phyloP scores from a whole-genome alignment of 1,140 invertebrate species.

The Sycobia sp. region DNA sequence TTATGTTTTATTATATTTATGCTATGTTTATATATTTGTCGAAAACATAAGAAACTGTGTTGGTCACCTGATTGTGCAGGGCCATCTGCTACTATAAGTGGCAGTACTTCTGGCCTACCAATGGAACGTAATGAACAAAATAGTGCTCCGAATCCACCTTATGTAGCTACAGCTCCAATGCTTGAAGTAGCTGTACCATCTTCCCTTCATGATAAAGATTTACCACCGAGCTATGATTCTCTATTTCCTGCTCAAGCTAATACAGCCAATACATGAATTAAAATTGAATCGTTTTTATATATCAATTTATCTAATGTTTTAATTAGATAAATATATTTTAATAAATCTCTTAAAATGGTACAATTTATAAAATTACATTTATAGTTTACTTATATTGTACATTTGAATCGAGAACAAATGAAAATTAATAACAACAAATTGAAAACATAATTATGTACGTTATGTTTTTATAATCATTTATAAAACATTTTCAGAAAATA shows the following conservation, averaged over 20 bases:
- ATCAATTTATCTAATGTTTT: constrained; percentile 52
- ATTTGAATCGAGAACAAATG: too few relatives aligned
- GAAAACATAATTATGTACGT: too few relatives aligned
- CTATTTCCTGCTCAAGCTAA: constrained; percentile 47
- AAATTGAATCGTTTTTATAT: background rate
- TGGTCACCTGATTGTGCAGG: constrained; percentile 57
- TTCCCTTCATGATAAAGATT: constrained; percentile 52
- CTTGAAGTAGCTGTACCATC: constrained; percentile 48
- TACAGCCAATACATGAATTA: constrained; percentile 11
- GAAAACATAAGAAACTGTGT: constrained; percentile 51
- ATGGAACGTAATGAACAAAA: constrained; percentile 33
- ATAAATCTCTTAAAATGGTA: constrained; percentile 5
- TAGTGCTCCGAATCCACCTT: constrained; percentile 29
- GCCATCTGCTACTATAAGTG: constrained; percentile 36
- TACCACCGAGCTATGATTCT: constrained; percentile 59
- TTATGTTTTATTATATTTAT: constrained; percentile 54
- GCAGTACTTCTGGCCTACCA: constrained; percentile 33
- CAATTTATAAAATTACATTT: background rate
- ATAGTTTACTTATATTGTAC: too few relatives aligned
- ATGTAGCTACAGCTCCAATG: constrained; percentile 51
- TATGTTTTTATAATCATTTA: too few relatives aligned
- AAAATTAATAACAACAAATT: too few relatives aligned
- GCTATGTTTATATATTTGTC: constrained; percentile 55
- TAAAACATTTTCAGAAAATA: too few relatives aligned
- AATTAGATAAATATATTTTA: constrained; percentile 44